Percentiles rank a stretch among this genome's conserved stretches.
These are phyloP conservation scores for Catostomus latipinnis DNA, from an alignment of 2,797 vertebrate species.

Conservation along the genomic window DNA sequence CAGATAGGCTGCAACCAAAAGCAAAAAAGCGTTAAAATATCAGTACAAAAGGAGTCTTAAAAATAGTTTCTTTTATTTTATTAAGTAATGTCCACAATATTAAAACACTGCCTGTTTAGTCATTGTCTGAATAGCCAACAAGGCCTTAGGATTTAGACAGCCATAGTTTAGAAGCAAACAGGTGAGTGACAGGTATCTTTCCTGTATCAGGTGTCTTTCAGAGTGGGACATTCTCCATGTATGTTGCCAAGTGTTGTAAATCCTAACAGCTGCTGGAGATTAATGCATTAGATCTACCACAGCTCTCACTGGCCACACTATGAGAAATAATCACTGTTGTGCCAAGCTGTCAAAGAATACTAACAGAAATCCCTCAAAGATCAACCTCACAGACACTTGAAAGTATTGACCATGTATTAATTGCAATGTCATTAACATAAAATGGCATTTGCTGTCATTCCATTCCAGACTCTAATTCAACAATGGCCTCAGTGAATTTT, in stretches of 20 bases:
- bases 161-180: conserved; percentile 3
- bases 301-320: conserved; percentile 67
- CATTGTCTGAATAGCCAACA: too few species aligned
- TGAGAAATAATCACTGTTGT: conserved; percentile 65
- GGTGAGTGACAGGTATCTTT: conserved; percentile 38
- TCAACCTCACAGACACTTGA: not conserved
- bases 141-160: too few species aligned
- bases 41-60: too few species aligned
- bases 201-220: conserved; percentile 29
- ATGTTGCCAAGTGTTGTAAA: conserved; percentile 55
- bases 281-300: conserved; percentile 32
- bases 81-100: too few species aligned
- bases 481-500: not conserved
- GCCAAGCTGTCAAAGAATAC: conserved; percentile 10
- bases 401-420: not conserved
- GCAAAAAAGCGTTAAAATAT: too few species aligned
- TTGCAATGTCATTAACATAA: not conserved
- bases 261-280: conserved; percentile 69
- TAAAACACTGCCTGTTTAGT: too few species aligned
- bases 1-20: not conserved
- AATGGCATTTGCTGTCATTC: not conserved
- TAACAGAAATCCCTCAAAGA: conserved; percentile 11
- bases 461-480: conserved; percentile 1
- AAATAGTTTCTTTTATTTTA: too few species aligned
- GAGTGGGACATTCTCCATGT: conserved; percentile 25